Base-by-base conservation (phyloP, 1,140 invertebrate genomes). In the Armadillidium nasatum region DNA sequence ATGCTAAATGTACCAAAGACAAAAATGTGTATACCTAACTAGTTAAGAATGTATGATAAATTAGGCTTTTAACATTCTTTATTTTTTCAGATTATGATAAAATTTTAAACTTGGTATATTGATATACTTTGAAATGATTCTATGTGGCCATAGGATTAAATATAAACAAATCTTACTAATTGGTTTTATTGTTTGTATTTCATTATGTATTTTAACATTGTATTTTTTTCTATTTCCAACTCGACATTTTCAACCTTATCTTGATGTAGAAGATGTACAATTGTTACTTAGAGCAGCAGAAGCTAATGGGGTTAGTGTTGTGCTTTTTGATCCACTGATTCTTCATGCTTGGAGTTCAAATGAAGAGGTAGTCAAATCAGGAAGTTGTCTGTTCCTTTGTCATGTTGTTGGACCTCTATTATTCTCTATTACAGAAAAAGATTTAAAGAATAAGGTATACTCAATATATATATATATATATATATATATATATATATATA, bases 341-440 rank as follows among this genome's bases (percentile, higher is more conserved):
- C 74, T 78, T 11, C 60, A 78, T 44, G 77, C 77, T 4, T 78
- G 77, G 77, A 75, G 50, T 43, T 19, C 44, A 0, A 78, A 78
- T 69, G 68, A 44, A 0, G 66, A 76, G 60, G 74, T 78, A 33
- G 70, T 71, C 45, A 74, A 23, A 0, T 60, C 77, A 11, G 77
- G 77, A 23, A 74, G 50, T 21, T 78, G 77, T 73, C 75, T 78
- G 67, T 78, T 78, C 66, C 66, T 78, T n/a, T 78, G 77, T 19
- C 74, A 78, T 73, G 77, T 78, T 44, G 69, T 78, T 13, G 77
- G 77, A n/a, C 77, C 77, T 0, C 72, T 78, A 9, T 60, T 74
- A 7, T 78, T 78, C 54, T 73, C 77, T 10, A 43, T 78, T 50
- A 78, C 77, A 13, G 54, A 66, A 43, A 74, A 66, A 21, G 74